A percentile compares a stretch with the other conserved stretches of the same genome.
Evolutionary conservation across 2,888 invertebrate species (phyloP).

Genomic region (Myopa tessellatipennis): DNA sequence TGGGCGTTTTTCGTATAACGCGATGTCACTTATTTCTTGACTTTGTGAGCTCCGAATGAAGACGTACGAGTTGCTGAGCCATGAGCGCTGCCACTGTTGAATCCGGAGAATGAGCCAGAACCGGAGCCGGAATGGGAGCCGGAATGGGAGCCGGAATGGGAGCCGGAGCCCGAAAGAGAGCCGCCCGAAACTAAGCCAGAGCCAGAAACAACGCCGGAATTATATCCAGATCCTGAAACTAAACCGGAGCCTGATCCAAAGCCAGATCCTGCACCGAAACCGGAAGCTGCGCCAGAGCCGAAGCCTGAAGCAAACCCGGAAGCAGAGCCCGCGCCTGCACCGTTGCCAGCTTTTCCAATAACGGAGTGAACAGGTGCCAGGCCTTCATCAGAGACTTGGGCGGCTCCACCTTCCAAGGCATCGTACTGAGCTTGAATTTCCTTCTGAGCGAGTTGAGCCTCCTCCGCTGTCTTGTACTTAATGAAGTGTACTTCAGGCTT

Average conservation of each 20-base stretch:
- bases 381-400: slow-evolving; percentile 51
- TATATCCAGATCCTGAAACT: background rate
- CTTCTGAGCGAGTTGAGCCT: slow-evolving; percentile 53
- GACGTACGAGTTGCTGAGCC: too few relatives aligned
- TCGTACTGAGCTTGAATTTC: slow-evolving; percentile 53
- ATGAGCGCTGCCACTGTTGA: too few relatives aligned
- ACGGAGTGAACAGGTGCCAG: slow-evolving; percentile 48
- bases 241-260: background rate
- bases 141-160: too few relatives aligned
- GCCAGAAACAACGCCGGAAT: background rate
- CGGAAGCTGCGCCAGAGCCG: background rate
- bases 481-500: slow-evolving; percentile 55
- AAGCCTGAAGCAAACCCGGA: background rate
- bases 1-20: too few relatives aligned
- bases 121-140: too few relatives aligned
- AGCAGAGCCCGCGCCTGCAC: background rate
- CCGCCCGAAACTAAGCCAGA: slow-evolving; percentile 8
- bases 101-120: too few relatives aligned
- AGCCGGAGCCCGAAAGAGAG: background rate
- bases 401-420: slow-evolving; percentile 50
- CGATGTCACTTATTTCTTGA: too few relatives aligned
- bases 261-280: background rate
- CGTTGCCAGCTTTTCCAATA: background rate
- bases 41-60: too few relatives aligned
- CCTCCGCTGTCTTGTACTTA: slow-evolving; percentile 52